phyloP scores from a whole-genome alignment of 2,888 invertebrate genomes.

The Papilio elwesi region DNA sequence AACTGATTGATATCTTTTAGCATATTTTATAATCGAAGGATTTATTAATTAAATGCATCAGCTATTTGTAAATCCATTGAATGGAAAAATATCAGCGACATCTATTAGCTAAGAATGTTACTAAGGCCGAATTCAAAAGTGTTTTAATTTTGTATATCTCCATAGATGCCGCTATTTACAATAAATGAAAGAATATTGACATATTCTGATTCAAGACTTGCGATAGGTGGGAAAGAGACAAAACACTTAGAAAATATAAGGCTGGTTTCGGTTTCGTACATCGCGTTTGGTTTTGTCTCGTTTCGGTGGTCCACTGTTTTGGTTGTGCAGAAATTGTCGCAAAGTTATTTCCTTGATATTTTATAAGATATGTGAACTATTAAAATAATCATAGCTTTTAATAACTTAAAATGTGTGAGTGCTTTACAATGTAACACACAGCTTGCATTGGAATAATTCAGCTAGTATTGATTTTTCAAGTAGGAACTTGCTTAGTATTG shows the following conservation, averaged over 20 bases:
- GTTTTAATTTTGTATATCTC: not conserved
- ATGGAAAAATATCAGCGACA: not conserved
- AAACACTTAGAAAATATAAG: conserved; percentile 16
- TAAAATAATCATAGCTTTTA: not conserved
- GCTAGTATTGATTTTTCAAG: conserved; percentile 40
- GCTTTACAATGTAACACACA: not conserved
- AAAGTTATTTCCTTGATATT: conserved; percentile 19
- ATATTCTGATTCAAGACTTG: not conserved
- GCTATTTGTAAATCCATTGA: no score
- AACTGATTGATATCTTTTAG: no score
- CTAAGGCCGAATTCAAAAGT: not conserved
- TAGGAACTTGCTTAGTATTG: conserved; percentile 33
- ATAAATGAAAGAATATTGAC: not conserved
- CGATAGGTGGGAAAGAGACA: conserved; percentile 29
- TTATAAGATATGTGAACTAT: conserved; percentile 5
- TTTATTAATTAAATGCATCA: no score
- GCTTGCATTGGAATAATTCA: conserved; percentile 24
- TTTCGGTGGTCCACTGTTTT: conserved; percentile 47
- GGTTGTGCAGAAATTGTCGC: conserved; percentile 44
- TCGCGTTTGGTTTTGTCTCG: conserved; percentile 29
- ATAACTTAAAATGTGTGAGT: conserved; percentile 3
- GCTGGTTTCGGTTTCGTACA: conserved; percentile 39
- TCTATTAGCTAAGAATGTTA: not conserved
- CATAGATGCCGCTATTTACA: conserved; percentile 30
- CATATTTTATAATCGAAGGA: no score